phyloP scores from a whole-genome alignment of 2,888 invertebrate species.

The Drosophila neutralis region DNA sequence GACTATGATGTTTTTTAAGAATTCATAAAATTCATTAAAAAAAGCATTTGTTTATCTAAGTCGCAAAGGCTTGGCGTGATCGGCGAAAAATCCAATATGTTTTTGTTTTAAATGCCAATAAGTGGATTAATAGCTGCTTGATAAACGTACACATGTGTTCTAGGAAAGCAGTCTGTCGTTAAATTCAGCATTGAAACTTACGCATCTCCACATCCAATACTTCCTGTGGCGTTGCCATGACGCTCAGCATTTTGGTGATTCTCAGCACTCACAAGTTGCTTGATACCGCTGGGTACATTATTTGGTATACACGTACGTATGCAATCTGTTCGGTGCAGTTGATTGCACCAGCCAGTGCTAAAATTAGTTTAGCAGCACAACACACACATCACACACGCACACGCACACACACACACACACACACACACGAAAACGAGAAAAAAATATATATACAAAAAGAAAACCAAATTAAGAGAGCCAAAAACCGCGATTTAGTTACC shows the following conservation, averaged over 20 bases:
- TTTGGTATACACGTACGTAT: conserved; percentile 7
- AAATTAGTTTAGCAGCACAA: conserved; percentile 47
- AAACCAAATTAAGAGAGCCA: conserved; percentile 13
- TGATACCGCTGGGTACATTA: conserved; percentile 24
- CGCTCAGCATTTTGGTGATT: conserved; percentile 32
- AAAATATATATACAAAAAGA: conserved; percentile 8
- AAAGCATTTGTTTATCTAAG: not conserved
- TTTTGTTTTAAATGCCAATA: not conserved
- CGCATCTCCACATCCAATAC: conserved; percentile 45
- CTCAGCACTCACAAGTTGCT: conserved; percentile 10
- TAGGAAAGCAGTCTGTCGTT: not conserved
- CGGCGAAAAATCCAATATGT: not conserved
- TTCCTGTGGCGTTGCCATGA: conserved; percentile 51
- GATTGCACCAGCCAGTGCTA: conserved; percentile 39
- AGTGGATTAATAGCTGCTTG: not conserved
- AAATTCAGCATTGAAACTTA: conserved; percentile 27
- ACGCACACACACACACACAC: conserved; percentile 1
- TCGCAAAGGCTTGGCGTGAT: not conserved
- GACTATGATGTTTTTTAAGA: not conserved
- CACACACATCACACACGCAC: conserved; percentile 6
- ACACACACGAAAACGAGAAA: conserved; percentile 11
- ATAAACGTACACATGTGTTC: not conserved
- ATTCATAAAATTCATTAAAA: not conserved
- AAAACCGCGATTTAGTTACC: conserved; percentile 21
- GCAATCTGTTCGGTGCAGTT: conserved; percentile 32